These are phyloP conservation scores for Arremon aurantiirostris DNA, from an alignment of 2,797 vertebrate genomes.

Conservation along the genomic window DNA sequence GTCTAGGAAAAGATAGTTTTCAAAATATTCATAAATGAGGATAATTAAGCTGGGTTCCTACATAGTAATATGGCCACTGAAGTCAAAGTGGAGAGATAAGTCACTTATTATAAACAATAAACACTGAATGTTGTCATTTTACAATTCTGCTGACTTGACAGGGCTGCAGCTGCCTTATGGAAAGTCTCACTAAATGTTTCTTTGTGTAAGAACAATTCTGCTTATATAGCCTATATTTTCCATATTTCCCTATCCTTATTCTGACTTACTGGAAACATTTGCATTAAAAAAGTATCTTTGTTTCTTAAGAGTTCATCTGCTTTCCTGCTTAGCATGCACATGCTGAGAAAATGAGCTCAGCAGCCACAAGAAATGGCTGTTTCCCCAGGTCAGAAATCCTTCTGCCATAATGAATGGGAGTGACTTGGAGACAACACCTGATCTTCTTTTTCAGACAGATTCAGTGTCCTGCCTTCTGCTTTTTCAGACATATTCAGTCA, in stretches of 20 bases:
- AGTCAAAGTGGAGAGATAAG: slow-evolving; percentile 29
- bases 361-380: neutral
- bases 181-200: slow-evolving; percentile 35
- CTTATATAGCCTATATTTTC: slow-evolving; percentile 10
- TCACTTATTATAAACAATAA: slow-evolving; percentile 53
- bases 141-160: slow-evolving; percentile 57
- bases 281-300: slow-evolving; percentile 4
- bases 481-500: slow-evolving; percentile 46
- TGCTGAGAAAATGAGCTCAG: neutral
- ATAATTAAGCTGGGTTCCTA: slow-evolving; percentile 6
- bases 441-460: slow-evolving; percentile 35
- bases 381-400: neutral
- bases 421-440: neutral
- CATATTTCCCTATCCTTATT: slow-evolving; percentile 23
- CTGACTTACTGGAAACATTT: slow-evolving; percentile 7
- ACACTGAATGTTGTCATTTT: slow-evolving; percentile 29
- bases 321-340: slow-evolving; percentile 47
- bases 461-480: slow-evolving; percentile 26
- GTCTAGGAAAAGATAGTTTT: slow-evolving; percentile 33
- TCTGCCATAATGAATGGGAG: neutral
- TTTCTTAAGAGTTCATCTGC: slow-evolving; percentile 51
- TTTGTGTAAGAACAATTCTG: slow-evolving; percentile 50
- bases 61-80: slow-evolving; percentile 20
- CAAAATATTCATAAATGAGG: slow-evolving; percentile 32
- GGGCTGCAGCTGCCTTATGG: slow-evolving; percentile 56